phyloP scores from a whole-genome alignment of 2,797 vertebrate genomes.

The Sebastes vulpes region DNA sequence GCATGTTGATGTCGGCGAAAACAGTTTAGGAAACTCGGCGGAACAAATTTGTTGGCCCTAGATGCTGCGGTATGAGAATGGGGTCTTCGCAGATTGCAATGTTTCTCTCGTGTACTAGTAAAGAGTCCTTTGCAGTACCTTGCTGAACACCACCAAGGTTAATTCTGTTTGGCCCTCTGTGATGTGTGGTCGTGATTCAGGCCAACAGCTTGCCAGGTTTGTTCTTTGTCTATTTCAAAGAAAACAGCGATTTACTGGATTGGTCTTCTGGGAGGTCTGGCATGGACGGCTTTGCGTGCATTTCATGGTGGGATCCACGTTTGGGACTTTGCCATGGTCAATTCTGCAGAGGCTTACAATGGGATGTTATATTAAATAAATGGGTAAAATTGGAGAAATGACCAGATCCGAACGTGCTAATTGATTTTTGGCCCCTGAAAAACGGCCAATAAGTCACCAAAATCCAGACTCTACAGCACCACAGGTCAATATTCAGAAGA shows the following conservation, averaged over 20 bases:
- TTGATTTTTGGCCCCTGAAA: background rate
- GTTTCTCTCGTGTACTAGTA: slow-evolving; percentile 20
- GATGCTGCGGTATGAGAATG: slow-evolving; percentile 12
- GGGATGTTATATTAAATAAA: slow-evolving; percentile 20
- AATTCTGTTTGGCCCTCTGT: slow-evolving; percentile 52
- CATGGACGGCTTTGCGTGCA: slow-evolving; percentile 23
- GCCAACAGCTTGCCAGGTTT: slow-evolving; percentile 52
- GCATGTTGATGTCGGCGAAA: slow-evolving; percentile 58
- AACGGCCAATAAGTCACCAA: background rate
- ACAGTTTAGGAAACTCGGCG: slow-evolving; percentile 62
- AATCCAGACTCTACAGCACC: background rate
- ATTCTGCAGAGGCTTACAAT: slow-evolving; percentile 1
- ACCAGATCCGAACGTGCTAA: background rate
- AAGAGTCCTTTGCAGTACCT: slow-evolving; percentile 30
- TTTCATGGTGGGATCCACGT: slow-evolving; percentile 31
- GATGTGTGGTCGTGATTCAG: slow-evolving; percentile 52
- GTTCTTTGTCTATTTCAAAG: slow-evolving; percentile 67
- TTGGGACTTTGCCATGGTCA: slow-evolving; percentile 38
- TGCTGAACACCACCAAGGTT: slow-evolving; percentile 40
- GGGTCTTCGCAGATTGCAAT: slow-evolving; percentile 49
- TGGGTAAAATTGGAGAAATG: background rate
- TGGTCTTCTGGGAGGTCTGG: slow-evolving; percentile 79
- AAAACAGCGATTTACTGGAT: slow-evolving; percentile 62
- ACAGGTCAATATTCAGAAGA: background rate
- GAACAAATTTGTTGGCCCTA: slow-evolving; percentile 66